These are phyloP conservation scores for Goniozus legneri DNA, from an alignment of 1,140 invertebrate genomes.

Conservation along the genomic window DNA sequence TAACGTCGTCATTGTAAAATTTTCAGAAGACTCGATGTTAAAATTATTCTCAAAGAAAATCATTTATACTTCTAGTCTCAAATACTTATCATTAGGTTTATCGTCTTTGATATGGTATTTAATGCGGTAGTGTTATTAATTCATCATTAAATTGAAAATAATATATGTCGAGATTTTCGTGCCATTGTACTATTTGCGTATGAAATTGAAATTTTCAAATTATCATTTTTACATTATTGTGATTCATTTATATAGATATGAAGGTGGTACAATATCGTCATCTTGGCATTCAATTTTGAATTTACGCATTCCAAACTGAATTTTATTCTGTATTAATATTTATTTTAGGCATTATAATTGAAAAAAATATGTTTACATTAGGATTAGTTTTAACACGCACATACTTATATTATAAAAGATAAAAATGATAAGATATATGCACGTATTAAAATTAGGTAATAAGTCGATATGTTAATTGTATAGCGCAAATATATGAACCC, in stretches of 20 bases:
- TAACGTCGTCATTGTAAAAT: not conserved
- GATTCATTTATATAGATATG: no score
- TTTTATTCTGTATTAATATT: not conserved
- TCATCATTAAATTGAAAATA: no score
- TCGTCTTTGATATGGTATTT: no score
- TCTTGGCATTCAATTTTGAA: no score
- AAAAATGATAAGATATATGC: constrained; percentile 7
- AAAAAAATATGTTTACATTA: constrained; percentile 2
- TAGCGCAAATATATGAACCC: not conserved
- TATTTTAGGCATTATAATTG: constrained; percentile 9
- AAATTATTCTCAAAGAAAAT: not conserved
- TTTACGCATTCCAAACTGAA: no score
- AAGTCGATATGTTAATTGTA: not conserved
- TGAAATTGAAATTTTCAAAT: no score
- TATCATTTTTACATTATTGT: no score
- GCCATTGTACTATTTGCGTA: no score
- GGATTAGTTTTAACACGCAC: constrained; percentile 16
- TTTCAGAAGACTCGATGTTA: not conserved
- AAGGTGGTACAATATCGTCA: no score
- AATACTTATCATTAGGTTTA: not conserved
- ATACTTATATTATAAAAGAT: constrained; percentile 9
- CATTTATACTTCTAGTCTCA: not conserved
- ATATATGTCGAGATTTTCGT: no score
- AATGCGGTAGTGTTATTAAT: no score
- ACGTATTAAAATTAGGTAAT: not conserved